These are phyloP conservation scores for Sanderia malayensis DNA, from an alignment of 30 jellyfish, hydroid and myxozoan species.

Conservation along the genomic window DNA sequence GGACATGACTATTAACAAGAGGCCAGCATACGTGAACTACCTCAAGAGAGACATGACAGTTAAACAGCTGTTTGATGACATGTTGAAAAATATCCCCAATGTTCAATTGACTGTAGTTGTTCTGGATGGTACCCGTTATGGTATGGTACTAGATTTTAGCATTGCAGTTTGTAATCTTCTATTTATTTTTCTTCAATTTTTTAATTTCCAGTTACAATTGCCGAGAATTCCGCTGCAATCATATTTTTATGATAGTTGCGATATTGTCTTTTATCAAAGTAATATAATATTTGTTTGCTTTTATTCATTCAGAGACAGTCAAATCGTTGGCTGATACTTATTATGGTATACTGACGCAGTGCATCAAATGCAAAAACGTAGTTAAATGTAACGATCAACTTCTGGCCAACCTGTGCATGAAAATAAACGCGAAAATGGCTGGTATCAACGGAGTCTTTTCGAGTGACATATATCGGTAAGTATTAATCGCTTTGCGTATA, in stretches of 20 bases:
- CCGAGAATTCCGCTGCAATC: no score
- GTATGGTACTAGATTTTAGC: no score
- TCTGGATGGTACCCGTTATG: slow-evolving; percentile 23
- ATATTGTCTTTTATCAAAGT: no score
- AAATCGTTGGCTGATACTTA: slow-evolving; percentile 40
- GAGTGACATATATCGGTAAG: no score
- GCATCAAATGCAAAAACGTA: slow-evolving; percentile 25
- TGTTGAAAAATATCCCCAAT: not conserved
- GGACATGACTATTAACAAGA: slow-evolving; percentile 9
- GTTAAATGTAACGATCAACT: slow-evolving; percentile 28
- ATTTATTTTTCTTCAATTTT: no score
- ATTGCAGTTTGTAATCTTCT: no score
- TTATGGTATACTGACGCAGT: slow-evolving; percentile 42
- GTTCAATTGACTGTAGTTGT: not conserved
- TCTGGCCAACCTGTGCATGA: slow-evolving; percentile 56
- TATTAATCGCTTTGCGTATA: no score
- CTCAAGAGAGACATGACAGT: not conserved
- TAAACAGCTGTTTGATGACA: not conserved
- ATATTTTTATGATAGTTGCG: no score
- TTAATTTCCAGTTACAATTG: no score
- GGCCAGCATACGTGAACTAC: slow-evolving; percentile 7
- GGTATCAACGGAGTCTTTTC: slow-evolving; percentile 36
- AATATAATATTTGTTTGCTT: no score
- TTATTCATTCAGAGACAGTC: slow-evolving; percentile 24
- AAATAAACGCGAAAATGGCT: slow-evolving; percentile 45